Conservation (phyloP, 2,888 invertebrate genomes). For the Agrilus mali region DNA sequence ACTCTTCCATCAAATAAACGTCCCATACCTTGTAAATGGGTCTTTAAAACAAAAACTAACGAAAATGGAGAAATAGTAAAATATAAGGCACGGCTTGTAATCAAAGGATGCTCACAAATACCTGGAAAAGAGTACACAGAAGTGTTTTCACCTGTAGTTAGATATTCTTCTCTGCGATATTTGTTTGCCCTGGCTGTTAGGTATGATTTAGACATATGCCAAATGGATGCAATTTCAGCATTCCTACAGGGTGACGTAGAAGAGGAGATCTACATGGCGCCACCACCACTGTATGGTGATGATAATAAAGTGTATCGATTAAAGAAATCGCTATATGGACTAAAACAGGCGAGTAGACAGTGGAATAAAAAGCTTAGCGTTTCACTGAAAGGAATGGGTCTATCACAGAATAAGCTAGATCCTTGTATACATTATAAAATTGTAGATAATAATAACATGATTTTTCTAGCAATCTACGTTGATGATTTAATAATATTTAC, state of each 20-base stretch:
- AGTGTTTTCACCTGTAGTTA: slow-evolving; percentile 1
- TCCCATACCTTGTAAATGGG: slow-evolving; percentile 1
- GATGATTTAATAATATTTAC: too few species aligned
- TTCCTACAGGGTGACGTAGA: slow-evolving; percentile 7
- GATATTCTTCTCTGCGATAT: slow-evolving; percentile 2
- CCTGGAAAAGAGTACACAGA: slow-evolving; percentile 1
- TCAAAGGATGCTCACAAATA: slow-evolving; percentile 1
- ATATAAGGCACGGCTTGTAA: neutral
- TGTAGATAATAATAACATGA: too few species aligned
- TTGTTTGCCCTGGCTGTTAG: slow-evolving; percentile 3
- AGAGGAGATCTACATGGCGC: slow-evolving; percentile 6
- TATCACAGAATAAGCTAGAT: too few species aligned
- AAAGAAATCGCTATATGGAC: neutral
- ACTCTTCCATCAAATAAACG: too few species aligned
- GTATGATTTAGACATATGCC: slow-evolving; percentile 1
- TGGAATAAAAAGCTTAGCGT: too few species aligned
- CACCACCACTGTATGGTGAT: too few species aligned
- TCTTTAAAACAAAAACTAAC: slow-evolving; percentile 3
- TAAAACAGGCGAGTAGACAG: neutral
- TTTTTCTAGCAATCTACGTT: too few species aligned
- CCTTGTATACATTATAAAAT: too few species aligned
- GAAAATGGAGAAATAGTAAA: neutral
- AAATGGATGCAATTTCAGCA: slow-evolving; percentile 6
- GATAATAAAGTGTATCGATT: neutral
- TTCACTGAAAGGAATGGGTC: too few species aligned